A percentile compares a stretch with the other conserved stretches of the same genome.
Conservation (phyloP, 2,888 invertebrate species). For the Melieria crassipennis region DNA sequence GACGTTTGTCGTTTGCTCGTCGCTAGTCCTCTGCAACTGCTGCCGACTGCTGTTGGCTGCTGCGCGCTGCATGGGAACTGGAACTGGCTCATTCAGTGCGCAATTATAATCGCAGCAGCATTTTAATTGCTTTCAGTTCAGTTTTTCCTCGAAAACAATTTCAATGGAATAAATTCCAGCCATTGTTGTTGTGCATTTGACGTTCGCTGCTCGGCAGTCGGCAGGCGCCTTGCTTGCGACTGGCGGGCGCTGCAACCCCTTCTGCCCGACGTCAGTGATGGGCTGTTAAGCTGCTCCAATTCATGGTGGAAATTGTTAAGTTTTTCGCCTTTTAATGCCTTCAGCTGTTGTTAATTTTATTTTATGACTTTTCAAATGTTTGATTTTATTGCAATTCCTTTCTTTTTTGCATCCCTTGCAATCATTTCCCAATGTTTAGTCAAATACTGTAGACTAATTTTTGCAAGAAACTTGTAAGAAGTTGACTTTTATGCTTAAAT, state of each 20-base stretch:
- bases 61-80: constrained; percentile 10
- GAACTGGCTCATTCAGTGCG: constrained; percentile 35
- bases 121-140: constrained; percentile 56
- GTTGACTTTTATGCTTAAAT: too few species aligned
- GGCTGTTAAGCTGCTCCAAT: not conserved
- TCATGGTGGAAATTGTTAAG: constrained; percentile 12
- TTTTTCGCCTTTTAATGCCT: constrained; percentile 18
- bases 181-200: constrained; percentile 40
- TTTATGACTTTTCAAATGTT: constrained; percentile 27
- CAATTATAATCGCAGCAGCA: constrained; percentile 55
- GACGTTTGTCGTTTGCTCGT: constrained; percentile 6
- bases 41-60: constrained; percentile 36
- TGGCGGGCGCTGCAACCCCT: not conserved
- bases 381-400: constrained; percentile 17
- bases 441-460: too few species aligned
- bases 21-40: constrained; percentile 15
- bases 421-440: too few species aligned
- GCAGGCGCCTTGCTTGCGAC: not conserved
- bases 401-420: not conserved
- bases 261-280: constrained; percentile 10
- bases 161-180: constrained; percentile 43
- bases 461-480: too few species aligned
- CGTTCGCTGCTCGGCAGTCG: constrained; percentile 7
- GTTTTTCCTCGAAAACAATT: constrained; percentile 50
- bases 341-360: constrained; percentile 29